A percentile compares a stretch with the other conserved stretches of the same genome.
Conservation (phyloP, 2,888 invertebrate species). For the Stenoptilia bipunctidactyla region DNA sequence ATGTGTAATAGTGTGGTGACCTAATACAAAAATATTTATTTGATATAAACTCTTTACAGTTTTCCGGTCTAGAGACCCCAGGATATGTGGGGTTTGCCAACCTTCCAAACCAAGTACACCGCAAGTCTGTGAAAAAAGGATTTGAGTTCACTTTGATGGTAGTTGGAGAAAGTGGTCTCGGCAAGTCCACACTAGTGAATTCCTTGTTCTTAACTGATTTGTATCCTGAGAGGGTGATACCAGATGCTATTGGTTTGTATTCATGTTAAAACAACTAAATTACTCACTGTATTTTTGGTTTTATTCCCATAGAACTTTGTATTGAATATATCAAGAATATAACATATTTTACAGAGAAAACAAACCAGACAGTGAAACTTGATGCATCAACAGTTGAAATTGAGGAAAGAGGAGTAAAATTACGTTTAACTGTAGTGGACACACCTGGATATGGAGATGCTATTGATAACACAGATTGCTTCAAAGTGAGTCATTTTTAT, state of each 20-base stretch:
- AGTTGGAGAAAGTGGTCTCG: constrained; percentile 91
- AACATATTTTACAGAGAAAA: constrained; percentile 81
- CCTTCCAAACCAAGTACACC: constrained; percentile 95
- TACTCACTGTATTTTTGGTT: too few relatives aligned
- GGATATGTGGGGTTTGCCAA: constrained; percentile 96
- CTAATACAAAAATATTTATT: background rate
- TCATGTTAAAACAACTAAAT: too few relatives aligned
- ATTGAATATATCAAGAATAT: too few relatives aligned
- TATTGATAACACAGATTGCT: constrained; percentile 94
- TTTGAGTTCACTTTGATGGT: constrained; percentile 99
- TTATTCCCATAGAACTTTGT: too few relatives aligned
- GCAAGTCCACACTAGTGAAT: constrained; percentile 96
- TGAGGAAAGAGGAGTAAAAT: constrained; percentile 94
- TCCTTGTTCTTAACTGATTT: constrained; percentile 94
- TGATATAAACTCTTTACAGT: constrained; percentile 56
- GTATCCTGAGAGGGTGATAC: constrained; percentile 92
- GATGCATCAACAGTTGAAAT: constrained; percentile 97
- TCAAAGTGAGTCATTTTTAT: constrained; percentile 74
- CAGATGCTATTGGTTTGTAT: constrained; percentile 86
- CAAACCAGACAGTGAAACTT: constrained; percentile 91
- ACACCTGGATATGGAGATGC: constrained; percentile 97
- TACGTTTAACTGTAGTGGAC: constrained; percentile 93
- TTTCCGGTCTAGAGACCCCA: constrained; percentile 86
- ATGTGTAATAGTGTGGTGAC: too few relatives aligned
- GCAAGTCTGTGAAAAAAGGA: constrained; percentile 97